A percentile compares a stretch with the other conserved stretches of the same genome.
Conservation (phyloP, 2,888 invertebrate species). For the Athalia circularis region DNA sequence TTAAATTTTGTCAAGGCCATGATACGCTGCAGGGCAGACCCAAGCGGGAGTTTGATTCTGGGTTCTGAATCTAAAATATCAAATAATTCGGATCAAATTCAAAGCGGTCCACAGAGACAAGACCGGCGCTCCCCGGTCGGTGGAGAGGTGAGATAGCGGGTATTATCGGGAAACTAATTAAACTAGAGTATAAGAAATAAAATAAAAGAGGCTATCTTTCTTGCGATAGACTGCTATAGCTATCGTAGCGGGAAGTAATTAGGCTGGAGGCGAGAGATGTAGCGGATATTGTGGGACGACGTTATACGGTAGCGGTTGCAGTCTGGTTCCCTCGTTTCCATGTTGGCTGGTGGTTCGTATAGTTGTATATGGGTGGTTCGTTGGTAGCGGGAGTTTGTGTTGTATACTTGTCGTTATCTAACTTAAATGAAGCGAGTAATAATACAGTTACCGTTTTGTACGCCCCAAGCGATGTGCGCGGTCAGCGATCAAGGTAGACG, state of each 20-base stretch:
- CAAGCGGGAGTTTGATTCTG: neutral
- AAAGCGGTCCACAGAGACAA: conserved; percentile 41
- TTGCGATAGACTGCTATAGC: conserved; percentile 59
- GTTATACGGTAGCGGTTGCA: conserved; percentile 54
- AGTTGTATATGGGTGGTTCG: conserved; percentile 13
- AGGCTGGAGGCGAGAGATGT: conserved; percentile 70
- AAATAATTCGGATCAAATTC: conserved; percentile 46
- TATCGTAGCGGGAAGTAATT: conserved; percentile 66
- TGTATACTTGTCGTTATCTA: conserved; percentile 68
- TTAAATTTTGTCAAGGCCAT: neutral
- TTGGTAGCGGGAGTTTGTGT: neutral
- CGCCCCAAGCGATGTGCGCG: conserved; percentile 32
- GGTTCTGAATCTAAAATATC: conserved; percentile 40
- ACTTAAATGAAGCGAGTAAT: conserved; percentile 72
- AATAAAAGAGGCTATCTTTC: conserved; percentile 68
- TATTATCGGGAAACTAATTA: conserved; percentile 71
- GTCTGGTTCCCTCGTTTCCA: conserved; percentile 22
- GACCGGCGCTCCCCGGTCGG: conserved; percentile 51
- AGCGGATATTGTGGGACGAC: conserved; percentile 67
- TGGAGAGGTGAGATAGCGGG: conserved; percentile 64
- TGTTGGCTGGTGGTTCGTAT: conserved; percentile 11
- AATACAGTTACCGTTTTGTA: conserved; percentile 68
- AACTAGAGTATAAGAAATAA: conserved; percentile 70
- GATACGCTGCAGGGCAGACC: conserved; percentile 13
- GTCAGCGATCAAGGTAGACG: conserved; percentile 14